Base-by-base conservation (phyloP, 2,888 invertebrate species). In the Barypeithes pellucidus region DNA sequence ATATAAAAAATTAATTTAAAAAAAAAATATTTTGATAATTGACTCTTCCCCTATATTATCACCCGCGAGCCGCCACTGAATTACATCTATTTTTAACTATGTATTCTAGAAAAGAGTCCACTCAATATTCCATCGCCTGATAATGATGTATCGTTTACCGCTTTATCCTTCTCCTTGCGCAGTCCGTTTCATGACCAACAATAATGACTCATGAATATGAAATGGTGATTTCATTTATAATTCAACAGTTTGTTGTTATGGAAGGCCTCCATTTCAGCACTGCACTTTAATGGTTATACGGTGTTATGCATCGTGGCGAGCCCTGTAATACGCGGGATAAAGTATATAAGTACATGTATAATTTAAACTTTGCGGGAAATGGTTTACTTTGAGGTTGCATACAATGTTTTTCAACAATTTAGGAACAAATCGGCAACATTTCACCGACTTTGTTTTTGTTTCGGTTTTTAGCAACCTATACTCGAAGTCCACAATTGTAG, bases 171-270 rank as follows among this genome's bases (percentile, higher is more conserved):
- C 18, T 7, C 9, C 9, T 47, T 47, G 11, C 11, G 22, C 29
- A 57, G 29, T 9, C 29, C 29, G 57, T 57, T 68, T 70, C 71
- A 59, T 57, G 57, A 71, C 67, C 67, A 62, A 75, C 74, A 71
- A n/a, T n/a, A n/a, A 67, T 67, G 74, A 71, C 36, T 72, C 75
- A 68, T 75, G 75, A 75, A 75, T 75, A 75, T 72, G 65, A 75
- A 72, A 68, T 75, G 33, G 47, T 36, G 39, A 66, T 68, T 68
- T 65, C 68, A 75, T 72, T 69, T 72, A 68, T 66, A 67, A 66
- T 71, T 60, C 71, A 65, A 67, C 66, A 41, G 57, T 57, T 29
- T 57, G 47, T 47, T 47, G 20, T 47, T 47, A 47, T 47, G 47
- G 20, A 18, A 47, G 18, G 18, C 18, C 47, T 47, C 20, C 47